Evolutionary conservation across 1,140 invertebrate species (phyloP).

Genomic region (Maniola jurtina): DNA sequence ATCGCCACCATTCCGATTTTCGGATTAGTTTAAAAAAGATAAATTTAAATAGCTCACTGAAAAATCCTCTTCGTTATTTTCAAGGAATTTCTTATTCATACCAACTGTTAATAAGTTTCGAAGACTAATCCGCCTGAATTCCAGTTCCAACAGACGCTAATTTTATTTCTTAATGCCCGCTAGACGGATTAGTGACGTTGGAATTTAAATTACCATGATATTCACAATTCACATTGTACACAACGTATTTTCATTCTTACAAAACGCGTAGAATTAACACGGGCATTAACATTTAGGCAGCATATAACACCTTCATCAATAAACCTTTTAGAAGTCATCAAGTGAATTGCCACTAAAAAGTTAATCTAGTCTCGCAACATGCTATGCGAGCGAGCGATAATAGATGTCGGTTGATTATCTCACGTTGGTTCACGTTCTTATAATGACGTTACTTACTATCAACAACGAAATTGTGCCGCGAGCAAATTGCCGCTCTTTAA

Average conservation of each 20-base stretch:
- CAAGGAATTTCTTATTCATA: too few species aligned
- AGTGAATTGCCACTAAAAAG: slow-evolving; percentile 37
- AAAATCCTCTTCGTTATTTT: too few species aligned
- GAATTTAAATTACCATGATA: background rate
- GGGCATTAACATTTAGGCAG: slow-evolving; percentile 12
- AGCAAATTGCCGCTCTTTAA: slow-evolving; percentile 20
- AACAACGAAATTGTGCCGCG: slow-evolving; percentile 19
- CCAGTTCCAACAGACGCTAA: background rate
- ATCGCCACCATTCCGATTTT: too few species aligned
- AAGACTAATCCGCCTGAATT: background rate
- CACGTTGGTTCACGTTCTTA: slow-evolving; percentile 41
- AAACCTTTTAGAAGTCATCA: slow-evolving; percentile 27
- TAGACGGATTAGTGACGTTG: background rate
- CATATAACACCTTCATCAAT: slow-evolving; percentile 14
- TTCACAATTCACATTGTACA: background rate
- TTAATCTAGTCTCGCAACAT: slow-evolving; percentile 42
- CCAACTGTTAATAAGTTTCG: too few species aligned
- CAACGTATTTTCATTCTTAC: too few species aligned
- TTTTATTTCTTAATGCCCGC: background rate
- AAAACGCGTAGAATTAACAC: background rate
- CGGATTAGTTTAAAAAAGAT: too few species aligned
- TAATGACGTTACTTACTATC: slow-evolving; percentile 49
- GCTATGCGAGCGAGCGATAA: slow-evolving; percentile 36
- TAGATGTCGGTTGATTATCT: slow-evolving; percentile 50
- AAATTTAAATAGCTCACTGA: too few species aligned